phyloP scores from a whole-genome alignment of 2,113 vertebrate species.

The Malurus melanocephalus region DNA sequence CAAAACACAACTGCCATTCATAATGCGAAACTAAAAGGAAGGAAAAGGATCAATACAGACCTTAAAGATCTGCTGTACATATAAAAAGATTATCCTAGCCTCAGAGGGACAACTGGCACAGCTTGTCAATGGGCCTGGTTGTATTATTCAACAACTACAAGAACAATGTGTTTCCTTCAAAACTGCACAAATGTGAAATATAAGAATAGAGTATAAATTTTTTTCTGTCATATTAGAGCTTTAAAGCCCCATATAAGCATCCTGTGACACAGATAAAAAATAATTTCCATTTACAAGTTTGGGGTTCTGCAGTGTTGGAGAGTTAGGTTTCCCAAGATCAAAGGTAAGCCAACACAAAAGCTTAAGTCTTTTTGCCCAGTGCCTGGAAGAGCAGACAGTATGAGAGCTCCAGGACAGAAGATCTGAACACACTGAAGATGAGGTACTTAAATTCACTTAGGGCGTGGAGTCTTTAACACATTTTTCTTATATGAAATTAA shows the following conservation, averaged over 20 bases:
- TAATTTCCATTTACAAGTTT: not conserved
- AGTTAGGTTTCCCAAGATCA: not conserved
- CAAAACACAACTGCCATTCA: not conserved
- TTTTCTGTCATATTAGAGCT: not conserved
- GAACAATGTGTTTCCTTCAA: not conserved
- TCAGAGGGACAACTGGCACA: not conserved
- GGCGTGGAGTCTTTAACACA: not conserved
- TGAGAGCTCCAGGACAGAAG: accelerated
- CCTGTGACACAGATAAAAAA: not conserved
- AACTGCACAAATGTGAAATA: not conserved
- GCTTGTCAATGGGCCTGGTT: not conserved
- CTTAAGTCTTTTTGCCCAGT: not conserved
- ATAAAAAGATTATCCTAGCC: not conserved
- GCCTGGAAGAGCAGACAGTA: not conserved
- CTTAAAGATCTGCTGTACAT: not conserved
- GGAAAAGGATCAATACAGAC: not conserved
- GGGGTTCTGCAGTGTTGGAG: not conserved
- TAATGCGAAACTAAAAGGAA: not conserved
- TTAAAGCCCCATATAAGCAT: not conserved
- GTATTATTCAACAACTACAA: not conserved
- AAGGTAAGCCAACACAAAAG: not conserved
- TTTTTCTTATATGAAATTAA: not conserved
- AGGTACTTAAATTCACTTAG: not conserved
- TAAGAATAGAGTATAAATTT: not conserved
- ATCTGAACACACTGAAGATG: not conserved